phyloP scores from a whole-genome alignment of 2,888 invertebrate genomes.

The Limnephilus lunatus region DNA sequence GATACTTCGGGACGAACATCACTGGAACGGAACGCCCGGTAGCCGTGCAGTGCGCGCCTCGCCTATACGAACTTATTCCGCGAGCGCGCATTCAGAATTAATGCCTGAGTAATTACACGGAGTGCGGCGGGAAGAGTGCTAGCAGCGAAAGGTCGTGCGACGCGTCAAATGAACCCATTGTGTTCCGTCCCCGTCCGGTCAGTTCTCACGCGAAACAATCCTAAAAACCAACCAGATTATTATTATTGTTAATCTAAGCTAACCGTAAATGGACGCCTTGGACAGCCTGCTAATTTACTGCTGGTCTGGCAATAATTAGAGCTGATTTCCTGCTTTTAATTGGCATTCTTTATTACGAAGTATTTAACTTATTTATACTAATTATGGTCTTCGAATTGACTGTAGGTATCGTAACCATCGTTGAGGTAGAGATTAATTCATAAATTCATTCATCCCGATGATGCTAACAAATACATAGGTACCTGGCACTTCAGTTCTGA shows the following conservation, averaged over 20 bases:
- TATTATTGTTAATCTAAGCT: constrained; percentile 30
- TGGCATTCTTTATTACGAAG: constrained; percentile 2
- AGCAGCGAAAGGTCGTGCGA: constrained; percentile 57
- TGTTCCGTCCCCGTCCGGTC: constrained; percentile 53
- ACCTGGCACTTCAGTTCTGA: too few relatives aligned
- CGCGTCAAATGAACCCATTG: constrained; percentile 57
- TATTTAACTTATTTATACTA: not conserved
- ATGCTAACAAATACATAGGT: too few relatives aligned
- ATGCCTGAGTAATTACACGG: constrained; percentile 56
- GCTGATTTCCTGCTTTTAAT: constrained; percentile 3
- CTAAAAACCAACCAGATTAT: constrained; percentile 4
- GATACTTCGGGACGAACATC: not conserved
- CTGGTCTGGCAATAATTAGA: not conserved
- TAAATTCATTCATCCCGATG: too few relatives aligned
- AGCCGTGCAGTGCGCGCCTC: not conserved
- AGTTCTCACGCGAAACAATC: constrained; percentile 44
- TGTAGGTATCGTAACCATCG: not conserved
- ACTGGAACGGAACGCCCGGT: not conserved
- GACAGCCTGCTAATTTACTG: constrained; percentile 38
- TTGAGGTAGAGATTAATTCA: too few relatives aligned
- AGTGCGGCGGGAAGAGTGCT: constrained; percentile 31
- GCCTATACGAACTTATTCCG: not conserved
- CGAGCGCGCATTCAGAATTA: constrained; percentile 52
- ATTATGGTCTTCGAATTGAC: not conserved
- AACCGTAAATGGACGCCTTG: constrained; percentile 35